A percentile compares a stretch with the other conserved stretches of the same genome.
phyloP scores from a whole-genome alignment of 2,888 invertebrate species.

The Drosophila eohydei region DNA sequence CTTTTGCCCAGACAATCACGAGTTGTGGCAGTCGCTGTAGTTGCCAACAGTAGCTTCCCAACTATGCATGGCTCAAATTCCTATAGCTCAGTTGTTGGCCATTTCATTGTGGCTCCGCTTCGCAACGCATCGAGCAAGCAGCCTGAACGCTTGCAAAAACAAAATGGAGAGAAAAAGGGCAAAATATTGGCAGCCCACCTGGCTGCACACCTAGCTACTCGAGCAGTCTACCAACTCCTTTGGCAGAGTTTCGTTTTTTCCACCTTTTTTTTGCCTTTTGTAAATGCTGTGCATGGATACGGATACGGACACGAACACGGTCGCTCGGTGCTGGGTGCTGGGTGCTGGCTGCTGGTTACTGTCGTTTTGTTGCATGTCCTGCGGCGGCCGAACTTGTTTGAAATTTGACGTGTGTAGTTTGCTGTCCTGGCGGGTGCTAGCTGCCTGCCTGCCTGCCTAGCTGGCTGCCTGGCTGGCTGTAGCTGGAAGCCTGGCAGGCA shows the following conservation, averaged over 20 bases:
- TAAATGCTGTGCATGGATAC: constrained; percentile 14
- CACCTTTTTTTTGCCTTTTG: neutral
- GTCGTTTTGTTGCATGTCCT: constrained; percentile 75
- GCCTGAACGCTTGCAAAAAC: constrained; percentile 49
- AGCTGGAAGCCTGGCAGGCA: constrained; percentile 19
- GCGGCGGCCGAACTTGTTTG: constrained; percentile 75
- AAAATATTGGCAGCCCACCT: constrained; percentile 39
- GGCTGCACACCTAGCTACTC: constrained; percentile 22
- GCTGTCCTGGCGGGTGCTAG: constrained; percentile 41
- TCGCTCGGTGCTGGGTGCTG: constrained; percentile 11
- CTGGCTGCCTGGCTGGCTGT: neutral
- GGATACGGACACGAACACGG: constrained; percentile 24
- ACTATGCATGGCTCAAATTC: constrained; percentile 53
- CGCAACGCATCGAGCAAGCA: constrained; percentile 17
- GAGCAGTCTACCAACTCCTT: constrained; percentile 33
- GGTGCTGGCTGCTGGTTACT: constrained; percentile 11
- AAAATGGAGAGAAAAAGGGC: constrained; percentile 30
- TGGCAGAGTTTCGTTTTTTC: constrained; percentile 36
- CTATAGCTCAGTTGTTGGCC: constrained; percentile 53
- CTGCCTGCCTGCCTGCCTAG: neutral
- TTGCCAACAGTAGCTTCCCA: constrained; percentile 30
- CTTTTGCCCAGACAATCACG: constrained; percentile 19
- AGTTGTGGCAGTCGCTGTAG: constrained; percentile 8
- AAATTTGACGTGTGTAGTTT: constrained; percentile 78
- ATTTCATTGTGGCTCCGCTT: constrained; percentile 47